Percentiles rank a stretch among this genome's conserved stretches.
These are phyloP conservation scores for Muschampia plurimacula DNA, from an alignment of 2,888 invertebrate species.

Conservation along the genomic window DNA sequence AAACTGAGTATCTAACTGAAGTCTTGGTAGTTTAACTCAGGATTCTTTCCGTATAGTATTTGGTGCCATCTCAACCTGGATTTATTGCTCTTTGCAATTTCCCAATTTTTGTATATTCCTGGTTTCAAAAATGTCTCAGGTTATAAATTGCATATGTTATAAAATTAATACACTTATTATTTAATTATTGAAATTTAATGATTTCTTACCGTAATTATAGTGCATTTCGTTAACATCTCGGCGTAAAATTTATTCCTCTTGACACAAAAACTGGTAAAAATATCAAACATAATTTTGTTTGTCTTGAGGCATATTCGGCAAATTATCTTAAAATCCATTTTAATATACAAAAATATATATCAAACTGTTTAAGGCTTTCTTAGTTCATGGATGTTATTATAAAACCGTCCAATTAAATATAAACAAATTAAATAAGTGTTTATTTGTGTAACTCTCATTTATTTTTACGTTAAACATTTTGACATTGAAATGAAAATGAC, in stretches of 20 bases:
- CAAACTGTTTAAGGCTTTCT: background rate
- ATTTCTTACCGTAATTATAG: conserved; percentile 68
- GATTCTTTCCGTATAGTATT: background rate
- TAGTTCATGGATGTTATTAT: background rate
- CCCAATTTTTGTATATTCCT: background rate
- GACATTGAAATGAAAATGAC: background rate
- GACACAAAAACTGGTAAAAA: conserved; percentile 66
- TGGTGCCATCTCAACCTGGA: background rate
- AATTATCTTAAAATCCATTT: conserved; percentile 66
- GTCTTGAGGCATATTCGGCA: conserved; percentile 73
- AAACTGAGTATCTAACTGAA: background rate
- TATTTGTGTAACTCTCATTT: conserved; percentile 1
- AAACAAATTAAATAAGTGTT: conserved; percentile 12
- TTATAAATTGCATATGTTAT: background rate
- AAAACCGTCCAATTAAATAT: conserved; percentile 9
- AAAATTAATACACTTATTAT: background rate
- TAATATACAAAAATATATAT: conserved; percentile 10
- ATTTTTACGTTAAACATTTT: conserved; percentile 7
- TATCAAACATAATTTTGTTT: conserved; percentile 66
- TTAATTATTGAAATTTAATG: background rate
- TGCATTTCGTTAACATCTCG: conserved; percentile 72
- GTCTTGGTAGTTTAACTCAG: background rate
- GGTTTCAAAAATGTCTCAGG: background rate
- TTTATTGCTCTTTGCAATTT: background rate
- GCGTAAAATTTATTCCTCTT: conserved; percentile 68